Evolutionary conservation across 2,888 invertebrate genomes (phyloP), one percentile per base, ranked within the genome.

Genomic region (Beris morrisii): DNA sequence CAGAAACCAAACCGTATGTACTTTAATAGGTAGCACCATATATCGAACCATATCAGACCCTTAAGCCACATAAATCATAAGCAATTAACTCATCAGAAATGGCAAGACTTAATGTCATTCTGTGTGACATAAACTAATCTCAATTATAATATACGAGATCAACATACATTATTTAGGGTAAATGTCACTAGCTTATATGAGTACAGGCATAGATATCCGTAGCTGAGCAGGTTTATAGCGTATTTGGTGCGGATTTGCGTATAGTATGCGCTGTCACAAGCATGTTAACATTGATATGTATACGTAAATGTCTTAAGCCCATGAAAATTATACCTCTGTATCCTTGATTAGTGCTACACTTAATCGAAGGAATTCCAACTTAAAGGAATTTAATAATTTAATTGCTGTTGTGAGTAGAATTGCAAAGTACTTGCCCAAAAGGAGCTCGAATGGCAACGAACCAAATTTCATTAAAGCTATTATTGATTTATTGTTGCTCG

Each of bases 31-130:
- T 22, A 54, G 6, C 54, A 5, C 59, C 58, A 38, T 63, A 65
- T 65, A 52, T 30, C 38, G 22, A 22, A 32, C 30, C 13, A 32
- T 61, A 61, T 61, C 61, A 38, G 46, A 63, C 63, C 64, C 70
- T 70, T 69, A 71, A 69, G 70, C 69, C 71, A 70, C 72, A 72
- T 72, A 72, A 72, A 72, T 72, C 72, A 72, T 69, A 68, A 69
- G 70, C 72, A 72, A 71, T 72, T 72, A 71, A 71, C 72, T 71
- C 70, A 71, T 72, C 72, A 70, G 71, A 70, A 70, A 70, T 71
- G 69, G 71, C 69, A 70, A 70, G 72, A 72, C 71, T 72, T 73
- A 71, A 71, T 70, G 72, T 71, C 69, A 67, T 67, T 65, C 55
- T 44, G 48, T 28, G 64, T 65, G 64, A 65, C 64, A 48, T 69